A percentile compares a stretch with the other conserved stretches of the same genome.
Conservation (phyloP, 1,140 invertebrate species). For the Uloborus diversus region DNA sequence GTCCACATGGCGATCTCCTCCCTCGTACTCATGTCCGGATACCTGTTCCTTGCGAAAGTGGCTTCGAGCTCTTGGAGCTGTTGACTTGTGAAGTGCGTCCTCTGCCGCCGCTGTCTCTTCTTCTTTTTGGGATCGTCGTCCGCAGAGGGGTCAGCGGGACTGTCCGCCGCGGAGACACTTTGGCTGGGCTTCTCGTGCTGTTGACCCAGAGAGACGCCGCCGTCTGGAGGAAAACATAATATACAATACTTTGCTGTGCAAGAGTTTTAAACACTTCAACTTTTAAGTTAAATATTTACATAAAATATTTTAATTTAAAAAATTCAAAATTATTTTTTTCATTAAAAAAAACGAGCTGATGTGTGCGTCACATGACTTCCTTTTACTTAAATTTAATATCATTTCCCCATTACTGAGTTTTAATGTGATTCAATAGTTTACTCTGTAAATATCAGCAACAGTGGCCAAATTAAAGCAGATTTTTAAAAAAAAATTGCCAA, state of each 20-base stretch:
- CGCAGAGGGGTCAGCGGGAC: constrained; percentile 59
- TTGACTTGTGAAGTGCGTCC: constrained; percentile 96
- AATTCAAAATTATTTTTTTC: no score
- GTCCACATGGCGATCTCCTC: constrained; percentile 99
- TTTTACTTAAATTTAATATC: no score
- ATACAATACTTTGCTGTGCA: not conserved
- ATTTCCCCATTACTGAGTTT: no score
- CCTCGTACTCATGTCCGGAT: constrained; percentile 97
- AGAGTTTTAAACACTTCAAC: no score
- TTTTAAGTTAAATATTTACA: not conserved
- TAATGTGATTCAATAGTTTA: no score
- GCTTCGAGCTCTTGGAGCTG: constrained; percentile 91
- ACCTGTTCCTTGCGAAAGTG: constrained; percentile 95
- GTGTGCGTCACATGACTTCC: no score
- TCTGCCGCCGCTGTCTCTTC: constrained; percentile 87
- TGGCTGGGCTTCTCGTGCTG: constrained; percentile 56
- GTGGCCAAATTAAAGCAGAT: no score
- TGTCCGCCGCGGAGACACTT: constrained; percentile 49
- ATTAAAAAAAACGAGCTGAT: no score
- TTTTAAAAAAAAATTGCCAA: no score
- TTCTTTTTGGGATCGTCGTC: constrained; percentile 85
- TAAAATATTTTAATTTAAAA: not conserved
- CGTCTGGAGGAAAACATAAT: constrained; percentile 21
- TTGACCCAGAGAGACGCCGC: no score
- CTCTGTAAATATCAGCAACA: no score